Base-by-base conservation (phyloP, 2,113 vertebrate species). In the Gallinago undulata region DNA sequence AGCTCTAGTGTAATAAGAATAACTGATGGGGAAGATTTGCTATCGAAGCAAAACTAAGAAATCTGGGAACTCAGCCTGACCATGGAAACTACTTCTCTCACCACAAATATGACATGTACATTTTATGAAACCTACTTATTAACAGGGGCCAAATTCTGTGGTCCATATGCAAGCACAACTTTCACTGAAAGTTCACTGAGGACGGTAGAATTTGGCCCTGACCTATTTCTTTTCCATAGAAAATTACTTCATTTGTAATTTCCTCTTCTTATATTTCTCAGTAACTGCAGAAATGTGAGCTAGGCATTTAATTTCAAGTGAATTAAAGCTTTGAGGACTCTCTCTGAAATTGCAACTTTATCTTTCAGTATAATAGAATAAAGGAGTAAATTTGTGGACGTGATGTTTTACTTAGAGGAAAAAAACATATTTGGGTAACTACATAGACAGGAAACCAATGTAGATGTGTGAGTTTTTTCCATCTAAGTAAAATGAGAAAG, bases 51-150 rank as follows among this genome's bases (percentile, higher is more conserved):
- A 87, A 97, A 97, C 81, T 66, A 87, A 91, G 93, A 92, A 97
- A 97, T 97, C 97, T 96, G 97, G 97, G 96, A 97, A 96, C 48
- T 48, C 72, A 92, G 96, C 97, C 92, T 97, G 97, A 95, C 97
- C 89, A 60, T 97, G 98, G 97, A 98, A 98, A 98, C 97, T 97
- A 96, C 94, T 96, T 94, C 93, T 97, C 68, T 96, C 74, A 97
- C 98, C 98, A 73, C 98, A 97, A 97, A 91, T 98, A 98, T 94
- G 97, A 95, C 97, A 97, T 96, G 96, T 97, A 95, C 78, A 87
- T 83, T 97, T 96, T 80, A 93, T 92, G 92, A 93, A 96, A 94
- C 89, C 85, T 95, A 53, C 69, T 91, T 97, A 97, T 96, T 96
- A 95, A 67, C 93, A 92, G 63, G 87, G 93, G 77, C 92, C 91